Evolutionary conservation across 2,888 invertebrate species (phyloP), one percentile per base, ranked within the genome.

Genomic region (Bruchidius siliquastri): DNA sequence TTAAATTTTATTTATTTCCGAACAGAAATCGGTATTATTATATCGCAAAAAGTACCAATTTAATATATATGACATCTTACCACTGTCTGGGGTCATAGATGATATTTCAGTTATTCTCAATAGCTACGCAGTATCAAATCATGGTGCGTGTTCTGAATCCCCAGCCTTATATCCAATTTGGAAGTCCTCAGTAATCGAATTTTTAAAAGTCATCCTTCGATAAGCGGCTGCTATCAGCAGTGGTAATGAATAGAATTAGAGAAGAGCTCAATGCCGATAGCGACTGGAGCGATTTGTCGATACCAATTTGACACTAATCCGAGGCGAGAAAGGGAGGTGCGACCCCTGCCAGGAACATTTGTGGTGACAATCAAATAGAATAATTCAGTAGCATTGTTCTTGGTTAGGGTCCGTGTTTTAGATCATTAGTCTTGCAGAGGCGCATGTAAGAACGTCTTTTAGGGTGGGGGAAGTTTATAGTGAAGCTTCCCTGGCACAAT

Each of bases 361-460:
- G 78, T 79, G 77, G 77, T 74, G 78, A 77, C 75, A 81, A 83
- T 84, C 84, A 84, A 83, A 84, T 81, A 79, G 84, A 84, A 84
- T 84, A 84, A 84, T 84, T 84, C 83, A 84, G 80, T 77, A 83
- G 81, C 78, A 84, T 84, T 84, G 84, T 84, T 84, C 83, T 83
- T 81, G 81, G 49, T 13, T 49, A 13, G 49, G 73, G 82, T 79
- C 78, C n/a, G n/a, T n/a, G n/a, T n/a, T n/a, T n/a, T n/a, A n/a
- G n/a, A n/a, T n/a, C n/a, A n/a, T n/a, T n/a, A n/a, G n/a, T n/a
- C n/a, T n/a, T n/a, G n/a, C n/a, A n/a, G n/a, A n/a, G n/a, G n/a
- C n/a, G n/a, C n/a, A n/a, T n/a, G n/a, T n/a, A n/a, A n/a, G n/a
- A n/a, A n/a, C n/a, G n/a, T n/a, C n/a, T n/a, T n/a, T n/a, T n/a